Evolutionary conservation across 2,113 vertebrate genomes (phyloP).

Genomic region (Strigops habroptila): DNA sequence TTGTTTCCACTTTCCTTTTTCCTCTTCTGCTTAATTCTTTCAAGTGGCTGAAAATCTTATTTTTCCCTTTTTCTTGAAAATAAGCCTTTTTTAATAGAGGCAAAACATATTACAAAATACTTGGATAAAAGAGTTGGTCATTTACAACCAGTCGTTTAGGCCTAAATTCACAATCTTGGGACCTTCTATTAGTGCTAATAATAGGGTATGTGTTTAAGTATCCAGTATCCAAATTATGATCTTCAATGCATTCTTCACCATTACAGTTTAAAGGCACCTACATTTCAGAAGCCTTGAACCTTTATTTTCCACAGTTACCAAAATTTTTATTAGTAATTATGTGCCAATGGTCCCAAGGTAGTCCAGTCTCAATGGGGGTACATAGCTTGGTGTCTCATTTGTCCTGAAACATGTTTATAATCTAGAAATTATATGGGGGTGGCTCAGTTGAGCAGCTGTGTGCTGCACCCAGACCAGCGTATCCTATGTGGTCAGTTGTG

Average conservation of each 20-base stretch:
- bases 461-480: neutral
- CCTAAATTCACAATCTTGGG: neutral
- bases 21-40: neutral
- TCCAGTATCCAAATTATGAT: neutral
- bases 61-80: neutral
- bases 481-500: accelerated
- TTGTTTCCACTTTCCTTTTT: neutral
- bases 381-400: neutral
- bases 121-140: neutral
- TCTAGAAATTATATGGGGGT: neutral
- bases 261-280: neutral
- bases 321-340: neutral
- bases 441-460: neutral
- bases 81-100: neutral
- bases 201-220: neutral
- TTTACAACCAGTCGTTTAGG: neutral
- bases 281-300: neutral
- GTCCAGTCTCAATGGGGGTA: neutral
- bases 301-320: neutral
- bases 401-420: neutral
- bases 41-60: neutral
- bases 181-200: neutral
- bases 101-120: neutral
- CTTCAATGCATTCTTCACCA: neutral
- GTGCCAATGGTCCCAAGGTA: neutral